phyloP scores from a whole-genome alignment of 2,888 invertebrate genomes.

The Phalera bucephala region DNA sequence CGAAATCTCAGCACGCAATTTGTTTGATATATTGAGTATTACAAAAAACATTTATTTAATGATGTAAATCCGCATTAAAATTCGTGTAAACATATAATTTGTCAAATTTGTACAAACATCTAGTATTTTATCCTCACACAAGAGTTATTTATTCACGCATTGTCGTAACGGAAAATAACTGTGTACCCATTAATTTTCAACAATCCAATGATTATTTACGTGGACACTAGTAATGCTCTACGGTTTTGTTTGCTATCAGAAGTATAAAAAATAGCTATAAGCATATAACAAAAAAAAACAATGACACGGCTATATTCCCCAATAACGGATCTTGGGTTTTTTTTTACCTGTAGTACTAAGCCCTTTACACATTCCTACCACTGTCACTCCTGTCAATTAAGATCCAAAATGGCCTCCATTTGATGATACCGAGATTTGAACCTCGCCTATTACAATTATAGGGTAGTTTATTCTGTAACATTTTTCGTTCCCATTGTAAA shows the following conservation, averaged over 20 bases:
- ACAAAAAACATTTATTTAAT: slow-evolving; percentile 11
- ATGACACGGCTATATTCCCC: too few species aligned
- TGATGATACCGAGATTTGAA: too few species aligned
- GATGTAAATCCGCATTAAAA: slow-evolving; percentile 21
- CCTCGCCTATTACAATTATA: too few species aligned
- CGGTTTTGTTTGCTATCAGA: neutral
- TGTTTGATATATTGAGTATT: slow-evolving; percentile 1
- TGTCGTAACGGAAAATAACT: slow-evolving; percentile 21
- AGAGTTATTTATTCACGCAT: slow-evolving; percentile 20
- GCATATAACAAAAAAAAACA: too few species aligned
- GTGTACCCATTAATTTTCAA: slow-evolving; percentile 32
- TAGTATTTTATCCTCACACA: slow-evolving; percentile 28
- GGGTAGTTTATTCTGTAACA: too few species aligned
- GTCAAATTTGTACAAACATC: slow-evolving; percentile 19
- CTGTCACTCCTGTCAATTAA: too few species aligned
- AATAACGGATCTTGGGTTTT: too few species aligned
- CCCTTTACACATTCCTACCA: too few species aligned
- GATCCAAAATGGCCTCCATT: too few species aligned
- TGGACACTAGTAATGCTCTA: slow-evolving; percentile 11
- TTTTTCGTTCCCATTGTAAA: too few species aligned
- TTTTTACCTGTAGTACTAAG: too few species aligned
- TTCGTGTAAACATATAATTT: slow-evolving; percentile 28
- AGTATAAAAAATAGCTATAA: too few species aligned
- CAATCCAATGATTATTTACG: slow-evolving; percentile 27
- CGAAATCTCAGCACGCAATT: slow-evolving; percentile 14